Evolutionary conservation across 2,888 invertebrate species (phyloP).

Genomic region (Meloe dianella): DNA sequence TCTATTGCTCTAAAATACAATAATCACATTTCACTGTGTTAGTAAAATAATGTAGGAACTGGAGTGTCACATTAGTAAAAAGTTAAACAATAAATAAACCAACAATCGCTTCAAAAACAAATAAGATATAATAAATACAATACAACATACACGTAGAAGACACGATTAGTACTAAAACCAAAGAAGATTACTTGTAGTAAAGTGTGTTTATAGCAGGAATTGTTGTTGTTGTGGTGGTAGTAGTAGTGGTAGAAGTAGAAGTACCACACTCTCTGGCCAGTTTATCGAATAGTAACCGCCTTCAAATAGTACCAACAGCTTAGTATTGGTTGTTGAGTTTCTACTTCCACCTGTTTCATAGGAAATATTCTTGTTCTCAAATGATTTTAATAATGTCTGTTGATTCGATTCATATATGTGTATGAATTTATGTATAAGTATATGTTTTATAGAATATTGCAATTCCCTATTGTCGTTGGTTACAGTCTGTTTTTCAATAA

Average conservation of each 20-base stretch:
- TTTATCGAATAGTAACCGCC: conserved; percentile 45
- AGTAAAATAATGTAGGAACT: neutral
- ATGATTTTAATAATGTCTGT: neutral
- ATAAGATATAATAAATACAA: neutral
- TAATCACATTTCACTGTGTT: neutral
- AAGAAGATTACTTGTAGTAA: conserved; percentile 3
- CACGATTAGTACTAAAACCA: conserved; percentile 6
- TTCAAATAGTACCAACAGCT: conserved; percentile 40
- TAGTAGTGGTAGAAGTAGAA: neutral
- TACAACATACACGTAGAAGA: neutral
- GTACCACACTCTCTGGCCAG: conserved; percentile 3
- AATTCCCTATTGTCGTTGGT: neutral
- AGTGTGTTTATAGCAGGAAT: neutral
- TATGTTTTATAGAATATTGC: neutral
- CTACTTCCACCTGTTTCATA: conserved; percentile 46
- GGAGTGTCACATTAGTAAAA: neutral
- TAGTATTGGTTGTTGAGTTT: conserved; percentile 46
- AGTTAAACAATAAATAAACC: neutral
- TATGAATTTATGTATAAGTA: neutral
- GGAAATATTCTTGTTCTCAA: conserved; percentile 1
- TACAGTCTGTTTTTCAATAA: neutral
- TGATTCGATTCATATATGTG: neutral
- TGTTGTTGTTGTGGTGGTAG: neutral
- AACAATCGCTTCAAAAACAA: neutral
- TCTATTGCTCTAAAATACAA: neutral